These are phyloP conservation scores for Pyrrhosoma nymphula DNA, from an alignment of 2,888 invertebrate species.

Conservation along the genomic window DNA sequence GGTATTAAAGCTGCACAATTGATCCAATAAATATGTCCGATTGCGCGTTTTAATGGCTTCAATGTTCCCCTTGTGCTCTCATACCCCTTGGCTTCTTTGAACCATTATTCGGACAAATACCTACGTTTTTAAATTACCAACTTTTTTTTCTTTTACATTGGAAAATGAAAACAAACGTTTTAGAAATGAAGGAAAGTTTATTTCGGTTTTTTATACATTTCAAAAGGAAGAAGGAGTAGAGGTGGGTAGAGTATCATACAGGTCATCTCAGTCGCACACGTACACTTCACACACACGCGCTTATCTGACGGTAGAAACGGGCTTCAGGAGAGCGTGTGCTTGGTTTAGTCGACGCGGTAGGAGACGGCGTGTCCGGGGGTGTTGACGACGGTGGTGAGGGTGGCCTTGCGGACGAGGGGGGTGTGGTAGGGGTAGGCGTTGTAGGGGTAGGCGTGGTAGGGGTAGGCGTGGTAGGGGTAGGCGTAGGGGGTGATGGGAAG, in stretches of 20 bases:
- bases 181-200: conserved; percentile 79
- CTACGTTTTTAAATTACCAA: too few species aligned
- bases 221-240: conserved; percentile 40
- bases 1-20: too few species aligned
- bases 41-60: too few species aligned
- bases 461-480: conserved; percentile 60
- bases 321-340: background rate
- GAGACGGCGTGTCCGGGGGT: conserved; percentile 78
- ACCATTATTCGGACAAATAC: too few species aligned
- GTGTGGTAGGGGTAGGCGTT: conserved; percentile 71
- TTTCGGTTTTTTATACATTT: conserved; percentile 53
- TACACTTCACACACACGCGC: conserved; percentile 34
- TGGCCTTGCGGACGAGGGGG: conserved; percentile 74
- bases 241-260: conserved; percentile 38
- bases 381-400: conserved; percentile 77
- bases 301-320: conserved; percentile 23
- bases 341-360: conserved; percentile 76
- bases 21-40: too few species aligned
- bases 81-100: too few species aligned
- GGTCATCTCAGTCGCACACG: conserved; percentile 55
- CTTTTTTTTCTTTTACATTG: too few species aligned
- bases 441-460: conserved; percentile 71
- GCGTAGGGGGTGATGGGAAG: conserved; percentile 67
- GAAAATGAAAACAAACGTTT: conserved; percentile 79
- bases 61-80: too few species aligned